A percentile compares a stretch with the other conserved stretches of the same genome.
Conservation (phyloP, 2,888 invertebrate species). For the Dryocosmus kuriphilus region DNA sequence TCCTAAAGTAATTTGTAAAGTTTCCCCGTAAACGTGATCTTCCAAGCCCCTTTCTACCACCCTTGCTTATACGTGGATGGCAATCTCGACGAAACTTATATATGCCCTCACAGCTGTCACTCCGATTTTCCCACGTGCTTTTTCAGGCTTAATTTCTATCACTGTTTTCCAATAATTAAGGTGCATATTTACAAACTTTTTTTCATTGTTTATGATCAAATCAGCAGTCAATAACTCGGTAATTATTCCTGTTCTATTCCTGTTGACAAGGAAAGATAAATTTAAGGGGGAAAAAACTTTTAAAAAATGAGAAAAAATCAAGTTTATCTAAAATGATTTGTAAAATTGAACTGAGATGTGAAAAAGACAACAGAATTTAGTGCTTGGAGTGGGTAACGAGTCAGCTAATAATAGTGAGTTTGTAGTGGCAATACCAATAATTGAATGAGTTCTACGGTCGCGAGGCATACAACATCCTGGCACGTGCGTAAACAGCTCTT, state of each 20-base stretch:
- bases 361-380: slow-evolving; percentile 16
- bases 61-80: slow-evolving; percentile 58
- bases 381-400: slow-evolving; percentile 40
- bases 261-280: neutral
- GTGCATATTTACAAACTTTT: slow-evolving; percentile 57
- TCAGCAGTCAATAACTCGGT: neutral
- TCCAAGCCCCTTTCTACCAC: slow-evolving; percentile 62
- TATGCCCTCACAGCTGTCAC: slow-evolving; percentile 56
- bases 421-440: slow-evolving; percentile 61
- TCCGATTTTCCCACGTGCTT: slow-evolving; percentile 31
- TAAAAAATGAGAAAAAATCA: neutral
- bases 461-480: slow-evolving; percentile 74
- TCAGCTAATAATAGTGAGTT: slow-evolving; percentile 65
- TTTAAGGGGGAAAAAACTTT: neutral
- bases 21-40: slow-evolving; percentile 71
- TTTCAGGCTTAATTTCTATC: slow-evolving; percentile 33
- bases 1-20: slow-evolving; percentile 75
- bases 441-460: slow-evolving; percentile 61
- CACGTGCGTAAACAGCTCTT: slow-evolving; percentile 75
- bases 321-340: neutral
- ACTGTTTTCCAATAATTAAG: slow-evolving; percentile 5
- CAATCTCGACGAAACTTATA: slow-evolving; percentile 48
- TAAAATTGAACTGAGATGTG: slow-evolving; percentile 8
- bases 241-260: too few relatives aligned
- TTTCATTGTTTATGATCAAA: neutral